These are phyloP conservation scores for Helogale parvula DNA, from an alignment of 2,113 vertebrate species.

Conservation along the genomic window DNA sequence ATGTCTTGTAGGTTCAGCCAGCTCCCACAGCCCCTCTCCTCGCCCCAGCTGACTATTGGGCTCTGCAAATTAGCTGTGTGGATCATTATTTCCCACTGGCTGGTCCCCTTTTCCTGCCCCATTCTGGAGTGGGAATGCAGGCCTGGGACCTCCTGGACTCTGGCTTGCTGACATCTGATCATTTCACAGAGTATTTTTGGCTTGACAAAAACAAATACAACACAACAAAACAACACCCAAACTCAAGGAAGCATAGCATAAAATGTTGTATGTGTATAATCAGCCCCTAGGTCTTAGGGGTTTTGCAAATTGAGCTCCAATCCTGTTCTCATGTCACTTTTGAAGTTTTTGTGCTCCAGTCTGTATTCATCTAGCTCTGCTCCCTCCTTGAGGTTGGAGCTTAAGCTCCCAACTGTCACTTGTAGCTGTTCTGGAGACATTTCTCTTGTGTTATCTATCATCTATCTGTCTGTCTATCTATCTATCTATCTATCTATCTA, in stretches of 20 bases:
- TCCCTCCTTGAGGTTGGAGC: not conserved
- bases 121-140: not conserved
- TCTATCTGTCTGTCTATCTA: not conserved
- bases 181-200: constrained; percentile 1
- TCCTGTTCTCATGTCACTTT: not conserved
- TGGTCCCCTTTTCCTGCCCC: not conserved
- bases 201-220: not conserved
- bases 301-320: not conserved
- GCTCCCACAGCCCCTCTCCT: not conserved
- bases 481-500: not conserved
- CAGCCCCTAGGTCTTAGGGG: not conserved
- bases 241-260: not conserved
- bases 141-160: not conserved
- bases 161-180: not conserved
- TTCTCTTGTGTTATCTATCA: not conserved
- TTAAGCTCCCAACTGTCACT: not conserved
- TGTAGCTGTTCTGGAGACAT: not conserved
- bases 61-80: not conserved
- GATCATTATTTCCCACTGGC: not conserved
- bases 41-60: not conserved
- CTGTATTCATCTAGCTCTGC: not conserved
- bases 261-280: not conserved
- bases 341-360: not conserved
- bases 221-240: not conserved
- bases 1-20: not conserved